Conservation (phyloP, 2,888 invertebrate genomes). For the Oxystoma pomonae region DNA sequence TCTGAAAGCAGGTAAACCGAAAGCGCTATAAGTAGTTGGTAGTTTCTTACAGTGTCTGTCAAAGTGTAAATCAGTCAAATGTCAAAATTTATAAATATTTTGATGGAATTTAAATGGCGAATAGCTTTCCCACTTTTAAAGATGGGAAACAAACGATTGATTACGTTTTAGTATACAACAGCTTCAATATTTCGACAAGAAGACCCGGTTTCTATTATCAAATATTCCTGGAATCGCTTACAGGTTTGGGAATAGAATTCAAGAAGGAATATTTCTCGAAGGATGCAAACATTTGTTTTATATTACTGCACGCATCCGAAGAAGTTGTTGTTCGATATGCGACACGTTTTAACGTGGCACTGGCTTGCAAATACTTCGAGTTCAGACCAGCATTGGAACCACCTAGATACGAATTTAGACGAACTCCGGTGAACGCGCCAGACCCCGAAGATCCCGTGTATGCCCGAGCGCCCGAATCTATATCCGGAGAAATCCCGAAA, state of each 20-base stretch:
- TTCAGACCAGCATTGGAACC: constrained; percentile 24
- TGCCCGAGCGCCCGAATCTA: constrained; percentile 27
- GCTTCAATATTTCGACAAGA: neutral
- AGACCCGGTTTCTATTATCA: neutral
- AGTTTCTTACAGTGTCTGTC: no score
- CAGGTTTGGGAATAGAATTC: constrained; percentile 34
- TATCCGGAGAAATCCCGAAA: constrained; percentile 25
- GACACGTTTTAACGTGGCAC: constrained; percentile 31
- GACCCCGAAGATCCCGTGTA: constrained; percentile 26
- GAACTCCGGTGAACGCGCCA: constrained; percentile 32
- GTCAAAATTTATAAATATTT: no score
- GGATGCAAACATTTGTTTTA: neutral
- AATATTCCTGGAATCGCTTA: constrained; percentile 33
- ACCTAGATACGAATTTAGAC: constrained; percentile 27
- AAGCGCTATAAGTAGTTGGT: no score
- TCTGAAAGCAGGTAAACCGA: no score
- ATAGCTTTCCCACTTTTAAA: constrained; percentile 15
- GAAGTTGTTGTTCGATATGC: constrained; percentile 30
- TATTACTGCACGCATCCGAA: constrained; percentile 35
- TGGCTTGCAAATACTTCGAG: constrained; percentile 29
- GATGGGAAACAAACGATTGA: constrained; percentile 28
- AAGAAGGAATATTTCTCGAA: constrained; percentile 28
- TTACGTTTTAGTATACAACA: constrained; percentile 31
- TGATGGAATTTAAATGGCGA: no score
- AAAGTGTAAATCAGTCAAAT: no score